Percentiles rank a stretch among this genome's conserved stretches.
phyloP scores from a whole-genome alignment of 2,113 vertebrate genomes.

The Trogon melanurus region DNA sequence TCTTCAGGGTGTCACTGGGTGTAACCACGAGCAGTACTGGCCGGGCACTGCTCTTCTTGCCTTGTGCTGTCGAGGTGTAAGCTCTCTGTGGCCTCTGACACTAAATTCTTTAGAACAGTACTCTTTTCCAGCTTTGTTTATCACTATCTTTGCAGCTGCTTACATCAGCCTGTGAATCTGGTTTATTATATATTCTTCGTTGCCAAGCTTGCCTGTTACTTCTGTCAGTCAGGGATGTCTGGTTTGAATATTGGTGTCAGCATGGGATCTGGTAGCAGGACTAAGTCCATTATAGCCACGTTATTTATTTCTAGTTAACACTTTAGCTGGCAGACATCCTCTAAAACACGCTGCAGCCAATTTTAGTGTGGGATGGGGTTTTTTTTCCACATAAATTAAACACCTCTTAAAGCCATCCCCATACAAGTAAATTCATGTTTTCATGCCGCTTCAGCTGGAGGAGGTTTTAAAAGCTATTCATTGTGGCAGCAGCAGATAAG shows the following conservation, averaged over 20 bases:
- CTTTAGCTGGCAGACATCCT: neutral
- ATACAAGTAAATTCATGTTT: neutral
- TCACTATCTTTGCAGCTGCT: neutral
- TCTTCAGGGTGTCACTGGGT: neutral
- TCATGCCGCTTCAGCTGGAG: neutral
- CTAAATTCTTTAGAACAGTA: neutral
- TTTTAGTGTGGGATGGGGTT: neutral
- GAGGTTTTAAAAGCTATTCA: neutral
- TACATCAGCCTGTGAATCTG: neutral
- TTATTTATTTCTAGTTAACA: neutral
- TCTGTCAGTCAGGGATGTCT: neutral
- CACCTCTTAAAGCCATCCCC: neutral
- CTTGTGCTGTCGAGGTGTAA: rapidly evolving
- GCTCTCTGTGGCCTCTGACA: neutral
- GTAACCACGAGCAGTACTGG: rapidly evolving
- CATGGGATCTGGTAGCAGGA: neutral
- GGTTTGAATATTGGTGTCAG: neutral
- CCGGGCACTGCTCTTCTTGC: neutral
- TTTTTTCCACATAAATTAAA: neutral
- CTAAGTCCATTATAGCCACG: neutral
- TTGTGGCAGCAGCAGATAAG: neutral
- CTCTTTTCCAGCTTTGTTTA: neutral
- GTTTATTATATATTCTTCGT: neutral
- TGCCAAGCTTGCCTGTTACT: neutral
- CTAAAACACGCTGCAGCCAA: neutral